These are phyloP conservation scores for Caenorhabditis zanzibari DNA, from an alignment of 2,888 invertebrate genomes.

Conservation along the genomic window DNA sequence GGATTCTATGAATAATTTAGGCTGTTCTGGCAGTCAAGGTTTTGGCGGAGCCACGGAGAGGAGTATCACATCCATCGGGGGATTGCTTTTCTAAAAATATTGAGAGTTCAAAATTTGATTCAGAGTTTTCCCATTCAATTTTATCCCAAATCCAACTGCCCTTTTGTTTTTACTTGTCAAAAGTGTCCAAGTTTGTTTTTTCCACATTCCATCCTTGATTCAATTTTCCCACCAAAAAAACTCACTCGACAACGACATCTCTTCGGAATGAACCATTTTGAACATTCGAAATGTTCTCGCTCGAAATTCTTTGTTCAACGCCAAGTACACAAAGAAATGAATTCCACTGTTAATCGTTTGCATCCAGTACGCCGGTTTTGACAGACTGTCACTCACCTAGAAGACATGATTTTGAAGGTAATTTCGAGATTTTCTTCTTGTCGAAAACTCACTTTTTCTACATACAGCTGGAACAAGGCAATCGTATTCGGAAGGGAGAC, in stretches of 20 bases:
- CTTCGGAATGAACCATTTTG: conserved; percentile 61
- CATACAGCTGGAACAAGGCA: conserved; percentile 70
- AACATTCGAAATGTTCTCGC: conserved; percentile 64
- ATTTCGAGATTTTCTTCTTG: background rate
- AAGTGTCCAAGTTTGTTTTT: background rate
- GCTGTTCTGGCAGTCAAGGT: conserved; percentile 53
- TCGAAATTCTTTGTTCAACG: conserved; percentile 72
- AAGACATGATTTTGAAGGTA: conserved; percentile 8
- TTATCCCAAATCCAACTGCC: background rate
- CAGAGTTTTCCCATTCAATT: background rate
- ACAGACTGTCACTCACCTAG: conserved; percentile 74
- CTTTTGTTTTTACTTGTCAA: background rate
- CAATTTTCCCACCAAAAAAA: conserved; percentile 13
- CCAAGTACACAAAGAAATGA: conserved; percentile 75
- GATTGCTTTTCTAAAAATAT: conserved; percentile 59
- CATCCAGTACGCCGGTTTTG: conserved; percentile 77
- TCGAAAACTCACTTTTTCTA: conserved; percentile 57
- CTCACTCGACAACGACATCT: conserved; percentile 64
- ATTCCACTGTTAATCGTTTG: conserved; percentile 75
- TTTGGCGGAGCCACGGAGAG: conserved; percentile 61
- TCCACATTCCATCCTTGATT: background rate
- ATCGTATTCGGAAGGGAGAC: conserved; percentile 76
- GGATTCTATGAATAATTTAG: conserved; percentile 16
- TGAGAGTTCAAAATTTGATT: background rate
- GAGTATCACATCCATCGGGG: conserved; percentile 64